Conservation (phyloP, 2,113 vertebrate species). For the Elanus axillaris region DNA sequence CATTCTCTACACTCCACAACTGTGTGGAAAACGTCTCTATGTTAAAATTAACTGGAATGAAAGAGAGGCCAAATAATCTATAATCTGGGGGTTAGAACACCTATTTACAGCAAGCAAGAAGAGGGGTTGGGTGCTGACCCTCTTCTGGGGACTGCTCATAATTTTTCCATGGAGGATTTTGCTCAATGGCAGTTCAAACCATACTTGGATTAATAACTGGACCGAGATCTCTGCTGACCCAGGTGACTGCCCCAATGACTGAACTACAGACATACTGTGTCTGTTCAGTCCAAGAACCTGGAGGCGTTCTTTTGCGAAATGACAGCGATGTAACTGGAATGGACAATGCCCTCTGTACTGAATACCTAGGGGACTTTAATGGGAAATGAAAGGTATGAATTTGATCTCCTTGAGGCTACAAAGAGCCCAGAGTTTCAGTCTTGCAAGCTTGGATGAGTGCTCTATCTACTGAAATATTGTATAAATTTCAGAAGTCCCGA, state of each 20-base stretch:
- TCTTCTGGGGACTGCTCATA: background rate
- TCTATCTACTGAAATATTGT: conserved; percentile 32
- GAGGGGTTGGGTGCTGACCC: background rate
- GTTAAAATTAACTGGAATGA: background rate
- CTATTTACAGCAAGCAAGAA: background rate
- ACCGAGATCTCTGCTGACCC: background rate
- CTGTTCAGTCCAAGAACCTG: background rate
- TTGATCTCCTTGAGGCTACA: background rate
- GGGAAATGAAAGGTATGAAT: conserved; percentile 31
- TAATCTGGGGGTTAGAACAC: background rate
- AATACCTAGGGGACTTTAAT: background rate
- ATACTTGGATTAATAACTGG: background rate
- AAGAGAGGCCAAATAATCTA: background rate
- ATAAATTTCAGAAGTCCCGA: background rate
- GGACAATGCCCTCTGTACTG: background rate
- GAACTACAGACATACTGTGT: background rate
- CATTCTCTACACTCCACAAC: background rate
- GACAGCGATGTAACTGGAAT: background rate
- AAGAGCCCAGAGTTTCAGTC: background rate
- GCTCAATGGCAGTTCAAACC: background rate
- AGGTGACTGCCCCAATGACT: background rate
- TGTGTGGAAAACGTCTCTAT: background rate
- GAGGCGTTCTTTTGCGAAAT: background rate
- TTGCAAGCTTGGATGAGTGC: background rate
- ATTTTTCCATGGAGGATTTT: background rate